These are phyloP conservation scores for Siniperca undulata DNA, from an alignment of 2,797 vertebrate genomes.

Conservation along the genomic window DNA sequence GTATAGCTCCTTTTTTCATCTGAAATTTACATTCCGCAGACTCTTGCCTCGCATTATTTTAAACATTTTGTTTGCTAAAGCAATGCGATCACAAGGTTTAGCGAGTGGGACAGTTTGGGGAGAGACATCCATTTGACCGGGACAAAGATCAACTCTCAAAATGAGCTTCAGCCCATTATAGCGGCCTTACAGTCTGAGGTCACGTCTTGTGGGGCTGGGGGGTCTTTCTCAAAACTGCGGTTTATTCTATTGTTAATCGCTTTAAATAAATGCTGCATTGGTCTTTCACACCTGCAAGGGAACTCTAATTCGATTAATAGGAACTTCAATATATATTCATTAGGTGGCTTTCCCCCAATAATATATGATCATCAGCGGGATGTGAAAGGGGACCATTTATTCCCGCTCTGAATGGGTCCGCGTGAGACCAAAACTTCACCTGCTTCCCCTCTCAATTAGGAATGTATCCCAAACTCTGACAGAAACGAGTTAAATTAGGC, in stretches of 20 bases:
- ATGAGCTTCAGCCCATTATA: conserved; percentile 39
- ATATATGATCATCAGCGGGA: conserved; percentile 94
- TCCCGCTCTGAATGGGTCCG: conserved; percentile 92
- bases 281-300: conserved; percentile 94
- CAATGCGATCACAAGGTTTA: background rate
- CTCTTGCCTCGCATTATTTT: background rate
- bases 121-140: conserved; percentile 1
- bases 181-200: conserved; percentile 71
- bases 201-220: conserved; percentile 76
- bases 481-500: conserved; percentile 99
- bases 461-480: conserved; percentile 98
- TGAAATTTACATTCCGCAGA: background rate
- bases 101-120: background rate
- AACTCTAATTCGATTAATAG: conserved; percentile 97
- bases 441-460: conserved; percentile 99
- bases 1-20: conserved; percentile 52
- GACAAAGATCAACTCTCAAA: conserved; percentile 16
- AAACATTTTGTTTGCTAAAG: background rate
- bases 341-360: conserved; percentile 93
- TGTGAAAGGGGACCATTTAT: conserved; percentile 95
- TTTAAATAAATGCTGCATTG: conserved; percentile 82
- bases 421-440: conserved; percentile 97
- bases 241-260: conserved; percentile 87
- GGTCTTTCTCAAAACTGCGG: conserved; percentile 73
- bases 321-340: conserved; percentile 97